Conservation (phyloP, 23 tunicate genomes). For the Phallusia fumigata region DNA sequence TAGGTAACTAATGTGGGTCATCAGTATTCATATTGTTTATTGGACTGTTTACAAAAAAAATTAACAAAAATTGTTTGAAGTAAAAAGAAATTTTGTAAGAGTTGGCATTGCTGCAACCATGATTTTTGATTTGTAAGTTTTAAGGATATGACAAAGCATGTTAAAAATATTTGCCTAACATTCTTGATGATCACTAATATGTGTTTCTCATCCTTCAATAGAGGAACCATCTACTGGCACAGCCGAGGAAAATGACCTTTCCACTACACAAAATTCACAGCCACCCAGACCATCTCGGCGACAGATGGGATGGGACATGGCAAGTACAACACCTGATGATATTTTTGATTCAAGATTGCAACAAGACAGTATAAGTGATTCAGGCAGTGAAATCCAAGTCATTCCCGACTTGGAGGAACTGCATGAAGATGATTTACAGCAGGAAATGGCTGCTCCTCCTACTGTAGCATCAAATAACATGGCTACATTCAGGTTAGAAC, state of each 20-base stretch:
- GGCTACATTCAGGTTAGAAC: conserved; percentile 56
- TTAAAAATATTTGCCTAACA: too few relatives aligned
- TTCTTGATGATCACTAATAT: too few relatives aligned
- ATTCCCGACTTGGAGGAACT: conserved; percentile 86
- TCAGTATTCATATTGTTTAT: too few relatives aligned
- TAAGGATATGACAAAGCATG: too few relatives aligned
- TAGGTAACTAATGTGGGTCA: too few relatives aligned
- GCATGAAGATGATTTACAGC: conserved; percentile 67
- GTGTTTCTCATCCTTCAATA: too few relatives aligned
- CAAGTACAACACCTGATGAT: conserved; percentile 1
- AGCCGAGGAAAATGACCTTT: neutral
- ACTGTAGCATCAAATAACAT: conserved; percentile 38
- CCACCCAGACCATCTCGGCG: conserved; percentile 49
- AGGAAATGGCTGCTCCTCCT: conserved; percentile 83
- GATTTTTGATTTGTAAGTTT: too few relatives aligned
- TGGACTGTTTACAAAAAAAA: too few relatives aligned
- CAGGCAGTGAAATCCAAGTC: conserved; percentile 38
- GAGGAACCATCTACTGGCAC: conserved; percentile 1
- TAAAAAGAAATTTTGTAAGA: too few relatives aligned
- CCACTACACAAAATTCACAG: neutral
- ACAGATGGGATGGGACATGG: conserved; percentile 56
- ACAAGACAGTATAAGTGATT: conserved; percentile 22
- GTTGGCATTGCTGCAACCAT: too few relatives aligned
- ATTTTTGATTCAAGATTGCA: conserved; percentile 42
- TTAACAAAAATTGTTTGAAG: too few relatives aligned